Evolutionary conservation across 2,113 vertebrate genomes (phyloP), one percentile per base, ranked within the genome.

Genomic region (Lagopus muta): DNA sequence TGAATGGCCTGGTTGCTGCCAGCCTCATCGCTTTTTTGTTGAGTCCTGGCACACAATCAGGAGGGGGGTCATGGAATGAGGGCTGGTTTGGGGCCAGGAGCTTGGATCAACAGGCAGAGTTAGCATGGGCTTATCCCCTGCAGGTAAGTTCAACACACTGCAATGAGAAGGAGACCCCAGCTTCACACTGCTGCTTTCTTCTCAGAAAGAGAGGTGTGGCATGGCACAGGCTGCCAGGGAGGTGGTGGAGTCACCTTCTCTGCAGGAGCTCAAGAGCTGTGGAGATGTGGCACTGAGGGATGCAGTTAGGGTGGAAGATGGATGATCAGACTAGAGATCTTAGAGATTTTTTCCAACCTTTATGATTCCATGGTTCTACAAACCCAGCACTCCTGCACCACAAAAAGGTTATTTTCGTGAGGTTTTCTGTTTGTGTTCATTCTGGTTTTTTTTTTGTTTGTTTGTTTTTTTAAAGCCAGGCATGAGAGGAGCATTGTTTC

Each of bases 1-100:
- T 93, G 85, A 88, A 72, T 79, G 82, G 60, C 32, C 67, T 77
- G 84, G 73, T 93, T 85, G 50, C 57, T 85, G 67, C 50, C 30
- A 87, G 50, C 50, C 43, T 95, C 65, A 9, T 38, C 82, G 42
- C 42, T 48, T 38, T 91, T 73, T 67, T 80, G 38, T 18, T 36
- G 75, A 69, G 50, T 64, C 30, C 69, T 47, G 43, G 47, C 75
- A 74, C 34, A 43, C 8, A 50, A n/a, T 21, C 19, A 36, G 42
- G 67, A 67, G 89, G 72, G 62, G 58, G 20, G 13, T 7, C 12
- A 24, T 0, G 1, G 3, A 5, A 34, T 30, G 27, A 80, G n/a
- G 57, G 55, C 2, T 74, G 6, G 79, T 82, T 88, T 88, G 2
- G 57, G 64, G 76, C 47, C 38, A 16, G 42, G 38, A 36, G 48